Percentiles rank a stretch among this genome's conserved stretches.
Evolutionary conservation across 2,888 invertebrate species (phyloP).

Genomic region (Conus canariensis): DNA sequence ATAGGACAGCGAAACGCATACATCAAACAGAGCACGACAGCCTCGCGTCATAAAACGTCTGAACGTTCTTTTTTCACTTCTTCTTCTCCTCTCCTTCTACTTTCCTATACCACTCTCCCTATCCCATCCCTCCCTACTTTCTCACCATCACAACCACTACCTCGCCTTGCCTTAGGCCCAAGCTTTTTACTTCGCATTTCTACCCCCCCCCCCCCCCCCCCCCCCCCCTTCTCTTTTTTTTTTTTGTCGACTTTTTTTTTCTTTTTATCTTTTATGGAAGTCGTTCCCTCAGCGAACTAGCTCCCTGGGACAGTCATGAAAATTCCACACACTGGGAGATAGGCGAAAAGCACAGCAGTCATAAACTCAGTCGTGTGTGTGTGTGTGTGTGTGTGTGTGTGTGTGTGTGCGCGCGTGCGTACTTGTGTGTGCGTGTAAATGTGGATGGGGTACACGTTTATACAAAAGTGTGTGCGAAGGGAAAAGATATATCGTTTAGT

Average conservation of each 20-base stretch:
- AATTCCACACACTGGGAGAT: conserved; percentile 37
- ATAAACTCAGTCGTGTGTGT: neutral
- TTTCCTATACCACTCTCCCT: neutral
- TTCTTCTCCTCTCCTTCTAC: neutral
- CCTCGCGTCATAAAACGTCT: conserved; percentile 31
- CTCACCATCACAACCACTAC: neutral
- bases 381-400: too few species aligned
- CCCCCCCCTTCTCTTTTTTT: neutral
- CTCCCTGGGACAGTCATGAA: conserved; percentile 31
- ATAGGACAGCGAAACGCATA: conserved; percentile 31
- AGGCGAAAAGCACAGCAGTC: conserved; percentile 16
- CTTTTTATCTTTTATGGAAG: neutral
- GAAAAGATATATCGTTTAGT: neutral
- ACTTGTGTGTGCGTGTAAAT: neutral
- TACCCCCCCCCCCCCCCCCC: neutral
- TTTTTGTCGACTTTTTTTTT: neutral
- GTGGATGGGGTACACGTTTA: neutral
- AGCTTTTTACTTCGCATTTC: neutral
- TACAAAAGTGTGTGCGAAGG: neutral
- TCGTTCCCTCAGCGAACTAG: neutral
- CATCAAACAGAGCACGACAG: conserved; percentile 33
- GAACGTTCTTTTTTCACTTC: conserved; percentile 5
- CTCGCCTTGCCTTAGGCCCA: neutral
- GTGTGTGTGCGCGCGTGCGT: too few species aligned
- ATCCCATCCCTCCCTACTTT: neutral